A percentile compares a stretch with the other conserved stretches of the same genome.
These are phyloP conservation scores for Sebastiscus albofasciatus DNA, from an alignment of 2,797 vertebrate species.

Conservation along the genomic window DNA sequence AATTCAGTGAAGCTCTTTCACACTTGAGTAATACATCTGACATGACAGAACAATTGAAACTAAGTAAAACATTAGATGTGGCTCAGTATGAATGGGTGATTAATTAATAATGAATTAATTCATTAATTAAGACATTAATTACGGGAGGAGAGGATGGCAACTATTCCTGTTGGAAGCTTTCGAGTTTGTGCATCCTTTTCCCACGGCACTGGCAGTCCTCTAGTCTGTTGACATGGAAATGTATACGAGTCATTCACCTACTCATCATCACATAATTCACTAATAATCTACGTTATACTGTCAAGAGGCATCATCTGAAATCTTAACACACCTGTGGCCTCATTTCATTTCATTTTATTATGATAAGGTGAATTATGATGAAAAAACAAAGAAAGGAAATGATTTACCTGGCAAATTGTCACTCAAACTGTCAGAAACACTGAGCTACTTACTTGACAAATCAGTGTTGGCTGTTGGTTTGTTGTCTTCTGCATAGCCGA, in stretches of 20 bases:
- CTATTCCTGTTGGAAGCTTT: conserved; percentile 8
- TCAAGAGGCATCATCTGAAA: background rate
- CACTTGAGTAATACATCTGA: conserved; percentile 6
- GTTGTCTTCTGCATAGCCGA: conserved; percentile 74
- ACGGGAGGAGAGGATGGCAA: conserved; percentile 7
- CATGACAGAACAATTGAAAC: conserved; percentile 12
- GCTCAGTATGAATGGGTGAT: conserved; percentile 2
- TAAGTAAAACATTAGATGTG: conserved; percentile 18
- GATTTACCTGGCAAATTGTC: background rate
- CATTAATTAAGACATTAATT: background rate
- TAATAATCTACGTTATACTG: background rate
- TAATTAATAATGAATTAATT: no score
- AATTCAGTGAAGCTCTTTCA: conserved; percentile 27
- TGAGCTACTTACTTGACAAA: conserved; percentile 54
- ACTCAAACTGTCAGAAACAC: background rate
- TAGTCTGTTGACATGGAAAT: conserved; percentile 50
- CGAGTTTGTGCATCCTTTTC: background rate
- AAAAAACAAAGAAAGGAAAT: conserved; percentile 14
- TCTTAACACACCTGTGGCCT: conserved; percentile 16
- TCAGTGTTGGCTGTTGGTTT: conserved; percentile 36
- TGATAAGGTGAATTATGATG: background rate
- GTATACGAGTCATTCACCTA: conserved; percentile 5
- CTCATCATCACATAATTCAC: conserved; percentile 20
- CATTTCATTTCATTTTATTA: conserved; percentile 32
- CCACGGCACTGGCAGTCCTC: conserved; percentile 22